A percentile compares a stretch with the other conserved stretches of the same genome.
Conservation (phyloP, 2,113 vertebrate species). For the Alethe diademata region DNA sequence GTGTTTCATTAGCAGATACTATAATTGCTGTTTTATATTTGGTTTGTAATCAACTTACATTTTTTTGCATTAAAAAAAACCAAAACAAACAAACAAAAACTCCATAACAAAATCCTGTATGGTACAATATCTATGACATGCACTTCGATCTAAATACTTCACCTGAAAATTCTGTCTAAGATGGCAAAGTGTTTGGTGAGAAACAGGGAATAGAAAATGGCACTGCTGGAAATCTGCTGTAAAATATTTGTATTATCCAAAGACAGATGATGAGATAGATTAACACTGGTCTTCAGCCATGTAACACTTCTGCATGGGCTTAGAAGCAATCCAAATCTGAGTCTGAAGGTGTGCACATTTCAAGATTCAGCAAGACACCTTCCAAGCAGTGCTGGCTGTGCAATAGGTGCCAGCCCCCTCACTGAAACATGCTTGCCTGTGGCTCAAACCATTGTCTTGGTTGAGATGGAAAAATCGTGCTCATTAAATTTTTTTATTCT, state of each 20-base stretch:
- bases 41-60: not conserved
- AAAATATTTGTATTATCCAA: not conserved
- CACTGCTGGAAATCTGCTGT: not conserved
- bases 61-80: not conserved
- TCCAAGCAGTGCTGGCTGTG: not conserved
- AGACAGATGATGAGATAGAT: not conserved
- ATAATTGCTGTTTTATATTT: not conserved
- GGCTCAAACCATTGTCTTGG: not conserved
- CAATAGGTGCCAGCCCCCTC: not conserved
- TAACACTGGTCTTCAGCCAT: not conserved
- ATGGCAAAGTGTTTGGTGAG: not conserved
- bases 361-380: not conserved
- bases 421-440: not conserved
- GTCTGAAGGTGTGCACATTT: not conserved
- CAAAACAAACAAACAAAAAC: too few relatives aligned
- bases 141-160: not conserved
- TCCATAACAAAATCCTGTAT: not conserved
- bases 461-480: not conserved
- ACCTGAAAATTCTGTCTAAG: not conserved
- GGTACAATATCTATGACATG: fast-evolving
- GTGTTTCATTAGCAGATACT: not conserved
- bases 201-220: not conserved
- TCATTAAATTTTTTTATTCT: not conserved
- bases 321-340: fast-evolving
- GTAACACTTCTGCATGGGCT: not conserved